Evolutionary conservation across 2,113 vertebrate genomes (phyloP).

Genomic region (Danionella cerebrum): DNA sequence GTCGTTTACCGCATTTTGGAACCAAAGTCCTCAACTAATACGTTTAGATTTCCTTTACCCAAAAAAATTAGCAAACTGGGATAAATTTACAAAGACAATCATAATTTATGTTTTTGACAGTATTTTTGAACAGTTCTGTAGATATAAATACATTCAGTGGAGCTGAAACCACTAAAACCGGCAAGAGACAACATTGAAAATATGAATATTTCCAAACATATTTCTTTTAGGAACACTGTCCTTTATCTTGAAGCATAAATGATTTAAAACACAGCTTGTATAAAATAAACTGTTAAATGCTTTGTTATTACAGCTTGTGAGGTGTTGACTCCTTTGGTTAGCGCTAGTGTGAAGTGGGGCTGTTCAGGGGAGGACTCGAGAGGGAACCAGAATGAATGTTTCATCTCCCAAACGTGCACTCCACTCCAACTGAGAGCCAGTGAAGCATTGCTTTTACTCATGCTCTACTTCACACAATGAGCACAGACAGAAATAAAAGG

Average conservation of each 20-base stretch:
- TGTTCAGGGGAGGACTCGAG: constrained; percentile 8
- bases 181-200: too few species aligned
- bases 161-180: too few species aligned
- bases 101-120: too few species aligned
- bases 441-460: constrained; percentile 36
- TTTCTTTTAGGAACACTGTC: too few species aligned
- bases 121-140: too few species aligned
- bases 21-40: too few species aligned
- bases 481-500: constrained; percentile 12
- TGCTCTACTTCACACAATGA: constrained; percentile 46
- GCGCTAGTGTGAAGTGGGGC: neutral
- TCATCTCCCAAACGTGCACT: constrained; percentile 36
- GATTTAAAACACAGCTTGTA: neutral
- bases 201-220: too few species aligned
- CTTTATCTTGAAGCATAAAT: neutral
- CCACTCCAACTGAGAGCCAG: constrained; percentile 28
- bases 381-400: constrained; percentile 33
- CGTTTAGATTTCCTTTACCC: too few species aligned
- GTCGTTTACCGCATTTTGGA: too few species aligned
- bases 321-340: neutral
- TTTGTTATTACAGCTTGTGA: neutral
- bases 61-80: too few species aligned
- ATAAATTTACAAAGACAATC: too few species aligned
- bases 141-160: too few species aligned
- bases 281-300: neutral